phyloP scores from a whole-genome alignment of 2,113 vertebrate species.

The Gambusia holbrooki region DNA sequence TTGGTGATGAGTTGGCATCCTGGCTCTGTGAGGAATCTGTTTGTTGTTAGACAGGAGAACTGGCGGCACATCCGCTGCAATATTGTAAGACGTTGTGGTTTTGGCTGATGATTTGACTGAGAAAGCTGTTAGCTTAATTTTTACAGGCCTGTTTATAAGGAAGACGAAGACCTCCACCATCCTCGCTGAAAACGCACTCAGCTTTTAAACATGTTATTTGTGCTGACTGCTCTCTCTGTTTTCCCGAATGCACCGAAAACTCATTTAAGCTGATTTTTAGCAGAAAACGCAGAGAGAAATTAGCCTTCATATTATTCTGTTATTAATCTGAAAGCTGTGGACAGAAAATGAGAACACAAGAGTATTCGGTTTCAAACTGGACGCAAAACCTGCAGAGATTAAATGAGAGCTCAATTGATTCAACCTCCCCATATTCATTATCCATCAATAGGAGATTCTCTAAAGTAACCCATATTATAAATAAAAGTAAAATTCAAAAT shows the following conservation, averaged over 20 bases:
- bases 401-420: neutral
- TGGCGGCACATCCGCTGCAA: conserved; percentile 21
- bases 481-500: neutral
- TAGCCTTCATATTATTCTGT: conserved; percentile 11
- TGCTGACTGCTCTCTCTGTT: conserved; percentile 14
- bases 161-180: conserved; percentile 38
- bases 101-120: conserved; percentile 28
- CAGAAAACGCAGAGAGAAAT: neutral
- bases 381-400: neutral
- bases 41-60: conserved; percentile 28
- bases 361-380: neutral
- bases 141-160: conserved; percentile 63
- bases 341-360: neutral
- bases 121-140: conserved; percentile 52
- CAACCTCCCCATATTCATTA: neutral
- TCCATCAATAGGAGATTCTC: neutral
- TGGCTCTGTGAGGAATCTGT: conserved; percentile 22
- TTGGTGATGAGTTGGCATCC: conserved; percentile 10
- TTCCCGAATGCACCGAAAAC: neutral
- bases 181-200: conserved; percentile 41
- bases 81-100: conserved; percentile 44
- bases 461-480: neutral
- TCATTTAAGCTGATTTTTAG: neutral
- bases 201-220: conserved; percentile 34
- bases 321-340: neutral